Evolutionary conservation across 2,888 invertebrate genomes (phyloP).

Genomic region (Nomada fucata): DNA sequence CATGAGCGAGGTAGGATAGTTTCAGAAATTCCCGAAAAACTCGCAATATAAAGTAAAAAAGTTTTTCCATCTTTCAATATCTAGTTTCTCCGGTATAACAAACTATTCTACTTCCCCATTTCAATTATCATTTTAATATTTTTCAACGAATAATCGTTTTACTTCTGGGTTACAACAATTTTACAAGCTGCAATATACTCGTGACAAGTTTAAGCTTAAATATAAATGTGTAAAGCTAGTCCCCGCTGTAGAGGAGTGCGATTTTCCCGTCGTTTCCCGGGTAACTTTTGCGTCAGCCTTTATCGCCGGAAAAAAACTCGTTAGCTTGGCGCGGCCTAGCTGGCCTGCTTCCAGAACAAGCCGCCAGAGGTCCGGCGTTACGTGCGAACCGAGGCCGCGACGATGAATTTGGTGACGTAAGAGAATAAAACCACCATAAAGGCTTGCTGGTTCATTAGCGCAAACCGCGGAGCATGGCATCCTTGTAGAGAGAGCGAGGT

Average conservation of each 20-base stretch:
- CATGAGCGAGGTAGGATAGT: neutral
- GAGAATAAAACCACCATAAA: constrained; percentile 76
- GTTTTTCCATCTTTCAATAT: too few relatives aligned
- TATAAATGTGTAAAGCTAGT: neutral
- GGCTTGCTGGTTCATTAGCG: constrained; percentile 76
- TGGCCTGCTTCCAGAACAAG: constrained; percentile 51
- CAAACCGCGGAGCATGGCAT: constrained; percentile 66
- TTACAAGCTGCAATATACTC: too few relatives aligned
- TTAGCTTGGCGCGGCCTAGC: constrained; percentile 55
- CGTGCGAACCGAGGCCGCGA: constrained; percentile 52
- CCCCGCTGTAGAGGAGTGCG: constrained; percentile 1
- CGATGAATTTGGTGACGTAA: constrained; percentile 71
- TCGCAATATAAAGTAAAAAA: too few relatives aligned
- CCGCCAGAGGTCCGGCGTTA: constrained; percentile 66
- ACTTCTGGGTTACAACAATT: too few relatives aligned
- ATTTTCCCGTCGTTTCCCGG: constrained; percentile 56
- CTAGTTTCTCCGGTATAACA: too few relatives aligned
- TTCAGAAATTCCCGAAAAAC: too few relatives aligned
- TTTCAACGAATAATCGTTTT: too few relatives aligned
- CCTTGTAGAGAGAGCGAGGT: constrained; percentile 54
- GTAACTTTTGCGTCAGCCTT: constrained; percentile 62
- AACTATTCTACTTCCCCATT: too few relatives aligned
- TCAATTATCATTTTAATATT: too few relatives aligned
- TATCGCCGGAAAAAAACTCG: constrained; percentile 66
- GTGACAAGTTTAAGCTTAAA: too few relatives aligned